Base-by-base conservation (phyloP, 2,113 vertebrate species). In the Oplegnathus fasciatus region DNA sequence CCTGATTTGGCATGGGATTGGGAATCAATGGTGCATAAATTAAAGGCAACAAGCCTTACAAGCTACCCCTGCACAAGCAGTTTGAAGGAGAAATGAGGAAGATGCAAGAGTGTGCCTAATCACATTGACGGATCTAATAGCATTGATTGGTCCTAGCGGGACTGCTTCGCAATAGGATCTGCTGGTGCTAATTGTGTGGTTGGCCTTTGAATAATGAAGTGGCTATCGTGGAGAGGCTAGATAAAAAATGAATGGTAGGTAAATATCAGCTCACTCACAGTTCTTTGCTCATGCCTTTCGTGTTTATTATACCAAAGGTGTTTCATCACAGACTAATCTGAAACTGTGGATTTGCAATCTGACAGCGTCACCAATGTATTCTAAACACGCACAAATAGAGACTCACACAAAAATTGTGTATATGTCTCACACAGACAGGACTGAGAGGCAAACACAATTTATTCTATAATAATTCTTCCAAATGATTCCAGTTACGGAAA, bases 141-240 rank as follows among this genome's bases (percentile, higher is more conserved):
- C 85, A 93, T 90, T 85, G 92, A 94, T 91, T 90, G 86, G 88
- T 85, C 86, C 88, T 81, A 50, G 85, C 10, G 74, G 88, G 83
- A 78, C 44, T 78, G 75, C 66, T 67, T 82, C 10, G 72, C 84
- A 82, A 85, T 77, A 75, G 58, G 83, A 88, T 84, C 80, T 82
- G 75, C 75, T 81, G 64, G 30, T 83, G 89, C 77, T 84, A 91
- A 91, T 85, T 90, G 90, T 89, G 83, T 81, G 74, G 73, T 55
- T 66, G 84, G 87, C 80, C 93, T 91, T 92, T 91, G 86, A 91
- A 89, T 92, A 93, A 93, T 91, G 81, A 94, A 92, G 90, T 70
- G 58, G 72, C 57, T 65, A 77, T 82, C 58, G 44, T 58, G 40
- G 80, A 87, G 68, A 81, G 71, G 54, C 60, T 58, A 15, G 65